phyloP scores from a whole-genome alignment of 2,797 vertebrate species.

The Leucoraja ocellata region DNA sequence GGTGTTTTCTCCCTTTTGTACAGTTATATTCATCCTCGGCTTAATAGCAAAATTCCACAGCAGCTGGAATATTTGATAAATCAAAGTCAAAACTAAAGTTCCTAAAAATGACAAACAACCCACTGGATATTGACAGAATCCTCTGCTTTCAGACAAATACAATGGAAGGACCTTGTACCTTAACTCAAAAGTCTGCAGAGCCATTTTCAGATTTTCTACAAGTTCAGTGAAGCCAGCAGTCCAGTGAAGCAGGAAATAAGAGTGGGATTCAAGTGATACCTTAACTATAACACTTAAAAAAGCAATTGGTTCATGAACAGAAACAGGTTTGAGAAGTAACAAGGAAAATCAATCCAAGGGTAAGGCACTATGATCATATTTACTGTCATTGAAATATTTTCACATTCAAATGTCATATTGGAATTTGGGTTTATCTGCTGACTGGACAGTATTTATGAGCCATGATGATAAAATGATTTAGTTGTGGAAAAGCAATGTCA shows the following conservation, averaged over 20 bases:
- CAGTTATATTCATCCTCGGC: neutral
- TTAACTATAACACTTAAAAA: constrained; percentile 7
- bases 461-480: constrained; percentile 15
- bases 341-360: constrained; percentile 24
- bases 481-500: neutral
- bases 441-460: constrained; percentile 24
- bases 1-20: too few species aligned
- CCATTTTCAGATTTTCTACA: constrained; percentile 12
- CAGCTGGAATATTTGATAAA: neutral
- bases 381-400: constrained; percentile 21
- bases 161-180: neutral
- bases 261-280: neutral
- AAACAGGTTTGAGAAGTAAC: constrained; percentile 24
- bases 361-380: constrained; percentile 20
- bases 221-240: constrained; percentile 17
- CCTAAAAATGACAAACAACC: neutral
- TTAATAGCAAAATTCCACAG: neutral
- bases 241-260: constrained; percentile 24
- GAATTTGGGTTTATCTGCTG: constrained; percentile 9
- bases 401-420: neutral
- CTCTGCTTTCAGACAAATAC: too few species aligned
- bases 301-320: constrained; percentile 26
- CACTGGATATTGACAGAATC: neutral
- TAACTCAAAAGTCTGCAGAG: neutral
- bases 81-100: constrained; percentile 1